phyloP scores from a whole-genome alignment of 2,797 vertebrate species.

The Lagorchestes hirsutus region DNA sequence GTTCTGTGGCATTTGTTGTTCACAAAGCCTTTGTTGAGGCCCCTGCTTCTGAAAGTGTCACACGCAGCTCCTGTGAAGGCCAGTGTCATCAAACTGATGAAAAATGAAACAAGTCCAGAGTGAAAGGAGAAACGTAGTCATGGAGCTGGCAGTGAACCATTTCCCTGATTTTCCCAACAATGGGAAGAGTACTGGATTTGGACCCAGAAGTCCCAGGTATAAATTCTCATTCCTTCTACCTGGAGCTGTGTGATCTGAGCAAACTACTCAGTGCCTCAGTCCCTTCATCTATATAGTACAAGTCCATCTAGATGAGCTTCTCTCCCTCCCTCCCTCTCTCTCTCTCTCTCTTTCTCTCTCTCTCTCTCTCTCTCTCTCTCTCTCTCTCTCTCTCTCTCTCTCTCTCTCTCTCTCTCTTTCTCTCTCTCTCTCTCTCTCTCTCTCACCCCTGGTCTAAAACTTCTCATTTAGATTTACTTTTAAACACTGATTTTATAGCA shows the following conservation, averaged over 20 bases:
- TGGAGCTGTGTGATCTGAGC: not conserved
- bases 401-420: no score
- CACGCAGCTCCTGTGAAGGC: not conserved
- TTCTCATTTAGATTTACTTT: not conserved
- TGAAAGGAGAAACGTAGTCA: not conserved
- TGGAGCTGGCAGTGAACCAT: not conserved
- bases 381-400: no score
- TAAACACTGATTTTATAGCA: not conserved
- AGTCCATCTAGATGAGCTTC: not conserved
- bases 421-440: not conserved
- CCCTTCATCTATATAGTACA: not conserved
- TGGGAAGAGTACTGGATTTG: not conserved
- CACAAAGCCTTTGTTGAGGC: rapidly evolving
- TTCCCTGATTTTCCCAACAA: not conserved
- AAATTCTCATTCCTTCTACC: not conserved
- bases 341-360: no score
- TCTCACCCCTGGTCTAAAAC: not conserved
- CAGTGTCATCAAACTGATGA: not conserved
- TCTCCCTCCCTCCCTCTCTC: no score
- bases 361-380: no score
- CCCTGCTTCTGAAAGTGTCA: not conserved
- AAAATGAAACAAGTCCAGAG: not conserved
- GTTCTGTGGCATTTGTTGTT: not conserved
- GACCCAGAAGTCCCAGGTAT: not conserved
- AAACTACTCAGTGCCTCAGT: not conserved